Evolutionary conservation across 2,797 vertebrate genomes (phyloP).

Genomic region (Amphiprion clarkii): DNA sequence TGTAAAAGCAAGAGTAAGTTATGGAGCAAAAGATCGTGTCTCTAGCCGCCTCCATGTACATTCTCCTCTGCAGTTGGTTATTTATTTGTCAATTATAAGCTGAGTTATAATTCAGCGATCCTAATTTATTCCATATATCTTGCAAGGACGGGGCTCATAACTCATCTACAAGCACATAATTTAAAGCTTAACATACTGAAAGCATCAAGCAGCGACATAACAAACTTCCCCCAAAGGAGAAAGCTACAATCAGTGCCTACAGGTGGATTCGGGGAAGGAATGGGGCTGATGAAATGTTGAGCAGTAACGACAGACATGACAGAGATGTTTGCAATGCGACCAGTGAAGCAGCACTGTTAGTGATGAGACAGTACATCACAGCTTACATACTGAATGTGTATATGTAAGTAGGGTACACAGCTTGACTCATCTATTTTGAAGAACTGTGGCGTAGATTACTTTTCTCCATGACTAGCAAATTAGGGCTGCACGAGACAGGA

Average conservation of each 20-base stretch:
- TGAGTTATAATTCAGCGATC: constrained; percentile 2
- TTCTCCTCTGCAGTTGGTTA: background rate
- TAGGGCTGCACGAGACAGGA: no score
- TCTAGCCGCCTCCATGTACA: background rate
- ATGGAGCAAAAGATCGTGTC: constrained; percentile 11
- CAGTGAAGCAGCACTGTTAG: background rate
- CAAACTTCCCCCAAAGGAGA: constrained; percentile 15
- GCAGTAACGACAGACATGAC: constrained; percentile 8
- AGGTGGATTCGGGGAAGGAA: constrained; percentile 41
- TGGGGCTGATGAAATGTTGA: constrained; percentile 28
- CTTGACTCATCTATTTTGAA: background rate
- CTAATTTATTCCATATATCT: constrained; percentile 8
- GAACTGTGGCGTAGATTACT: background rate
- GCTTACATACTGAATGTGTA: no score
- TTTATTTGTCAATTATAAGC: constrained; percentile 23
- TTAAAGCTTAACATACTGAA: background rate
- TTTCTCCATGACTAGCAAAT: background rate
- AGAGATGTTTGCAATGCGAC: background rate
- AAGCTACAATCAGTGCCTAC: constrained; percentile 12
- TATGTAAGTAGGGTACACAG: background rate
- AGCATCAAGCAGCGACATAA: background rate
- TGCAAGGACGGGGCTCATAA: background rate
- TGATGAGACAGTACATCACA: background rate
- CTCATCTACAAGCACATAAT: constrained; percentile 11
- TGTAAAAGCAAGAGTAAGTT: constrained; percentile 35